phyloP scores from a whole-genome alignment of 2,888 invertebrate species.

The Drosophila nr. perissopoda region DNA sequence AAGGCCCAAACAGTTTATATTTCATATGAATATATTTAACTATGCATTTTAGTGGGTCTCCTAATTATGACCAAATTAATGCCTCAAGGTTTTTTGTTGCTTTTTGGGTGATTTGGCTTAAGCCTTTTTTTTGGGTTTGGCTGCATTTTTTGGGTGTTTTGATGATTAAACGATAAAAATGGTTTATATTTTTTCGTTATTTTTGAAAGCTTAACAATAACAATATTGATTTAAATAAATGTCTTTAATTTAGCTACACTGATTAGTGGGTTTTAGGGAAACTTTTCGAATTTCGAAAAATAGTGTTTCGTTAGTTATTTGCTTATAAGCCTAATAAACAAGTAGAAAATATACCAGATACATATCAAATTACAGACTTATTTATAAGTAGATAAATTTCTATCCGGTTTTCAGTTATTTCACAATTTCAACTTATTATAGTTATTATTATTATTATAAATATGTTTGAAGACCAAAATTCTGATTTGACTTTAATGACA shows the following conservation, averaged over 20 bases:
- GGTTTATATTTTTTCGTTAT: constrained; percentile 30
- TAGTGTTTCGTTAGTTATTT: constrained; percentile 16
- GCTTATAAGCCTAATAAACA: constrained; percentile 3
- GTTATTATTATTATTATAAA: neutral
- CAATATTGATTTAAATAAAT: constrained; percentile 50
- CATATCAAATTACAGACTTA: constrained; percentile 26
- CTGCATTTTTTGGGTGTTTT: constrained; percentile 10
- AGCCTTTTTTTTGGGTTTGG: constrained; percentile 18
- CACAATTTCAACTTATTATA: constrained; percentile 6
- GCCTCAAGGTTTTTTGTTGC: constrained; percentile 41
- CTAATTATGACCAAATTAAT: constrained; percentile 47
- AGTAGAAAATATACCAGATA: constrained; percentile 11
- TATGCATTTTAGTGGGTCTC: constrained; percentile 40
- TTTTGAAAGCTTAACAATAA: constrained; percentile 31
- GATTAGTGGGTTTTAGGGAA: neutral
- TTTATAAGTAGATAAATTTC: constrained; percentile 9
- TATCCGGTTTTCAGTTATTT: neutral
- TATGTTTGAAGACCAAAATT: neutral
- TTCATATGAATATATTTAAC: constrained; percentile 45
- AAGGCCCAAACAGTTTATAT: constrained; percentile 32
- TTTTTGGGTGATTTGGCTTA: constrained; percentile 2
- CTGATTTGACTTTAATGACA: neutral
- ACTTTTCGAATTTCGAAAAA: neutral
- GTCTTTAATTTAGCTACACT: neutral
- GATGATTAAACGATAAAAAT: constrained; percentile 45